phyloP scores from a whole-genome alignment of 2,797 vertebrate species.

The Intellagama lesueurii region DNA sequence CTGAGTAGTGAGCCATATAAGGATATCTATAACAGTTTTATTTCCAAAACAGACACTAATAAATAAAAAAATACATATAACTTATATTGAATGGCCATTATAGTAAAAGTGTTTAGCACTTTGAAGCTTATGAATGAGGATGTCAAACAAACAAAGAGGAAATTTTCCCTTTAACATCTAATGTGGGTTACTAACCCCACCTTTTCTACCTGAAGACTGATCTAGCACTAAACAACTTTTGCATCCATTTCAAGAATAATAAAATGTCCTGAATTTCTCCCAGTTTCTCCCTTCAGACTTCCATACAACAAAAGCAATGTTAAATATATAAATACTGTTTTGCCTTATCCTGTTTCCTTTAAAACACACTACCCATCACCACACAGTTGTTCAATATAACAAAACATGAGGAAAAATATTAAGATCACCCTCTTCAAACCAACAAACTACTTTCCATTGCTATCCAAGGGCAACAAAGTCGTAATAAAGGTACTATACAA shows the following conservation, averaged over 20 bases:
- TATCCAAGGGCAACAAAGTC: conserved; percentile 28
- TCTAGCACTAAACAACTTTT: background rate
- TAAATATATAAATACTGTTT: conserved; percentile 23
- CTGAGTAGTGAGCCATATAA: conserved; percentile 8
- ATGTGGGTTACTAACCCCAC: background rate
- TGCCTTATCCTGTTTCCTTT: conserved; percentile 5
- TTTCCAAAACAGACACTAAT: conserved; percentile 59
- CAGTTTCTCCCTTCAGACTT: conserved; percentile 42
- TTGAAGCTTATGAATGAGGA: conserved; percentile 28
- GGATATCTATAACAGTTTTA: conserved; percentile 50
- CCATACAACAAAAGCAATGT: conserved; percentile 33
- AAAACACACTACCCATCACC: conserved; percentile 33
- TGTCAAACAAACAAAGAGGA: background rate
- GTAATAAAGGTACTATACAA: background rate
- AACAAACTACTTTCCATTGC: conserved; percentile 25
- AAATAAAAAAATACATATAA: conserved; percentile 70
- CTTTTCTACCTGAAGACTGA: fast-evolving
- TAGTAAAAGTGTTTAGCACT: conserved; percentile 32
- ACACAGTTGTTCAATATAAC: conserved; percentile 20
- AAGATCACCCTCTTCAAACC: background rate
- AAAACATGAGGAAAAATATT: conserved; percentile 23
- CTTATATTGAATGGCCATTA: conserved; percentile 38
- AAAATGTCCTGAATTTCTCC: background rate
- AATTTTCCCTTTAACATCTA: conserved; percentile 14
- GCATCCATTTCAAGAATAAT: conserved; percentile 1